These are phyloP conservation scores for Cottoperca gobio DNA, from an alignment of 2,797 vertebrate genomes.

Conservation along the genomic window DNA sequence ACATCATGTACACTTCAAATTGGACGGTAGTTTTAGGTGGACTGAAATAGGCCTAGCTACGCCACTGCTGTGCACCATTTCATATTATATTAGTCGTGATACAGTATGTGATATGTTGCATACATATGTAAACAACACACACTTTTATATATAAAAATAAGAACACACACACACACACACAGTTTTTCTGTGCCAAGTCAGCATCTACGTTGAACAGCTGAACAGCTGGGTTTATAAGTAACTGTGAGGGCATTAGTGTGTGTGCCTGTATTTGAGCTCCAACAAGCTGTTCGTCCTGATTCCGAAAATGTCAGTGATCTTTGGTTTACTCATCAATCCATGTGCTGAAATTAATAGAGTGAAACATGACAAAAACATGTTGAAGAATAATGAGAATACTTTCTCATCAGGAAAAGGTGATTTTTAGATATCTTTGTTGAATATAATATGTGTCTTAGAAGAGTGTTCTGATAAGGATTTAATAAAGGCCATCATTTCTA, in stretches of 20 bases:
- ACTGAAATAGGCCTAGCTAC: no score
- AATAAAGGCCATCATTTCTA: no score
- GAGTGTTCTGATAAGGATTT: no score
- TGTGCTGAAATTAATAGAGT: neutral
- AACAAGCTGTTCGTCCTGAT: neutral
- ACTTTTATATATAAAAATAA: neutral
- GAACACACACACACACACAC: neutral
- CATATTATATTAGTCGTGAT: no score
- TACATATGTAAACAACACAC: neutral
- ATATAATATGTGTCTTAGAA: neutral
- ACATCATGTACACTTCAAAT: no score
- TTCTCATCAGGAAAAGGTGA: neutral
- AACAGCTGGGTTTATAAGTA: conserved; percentile 39
- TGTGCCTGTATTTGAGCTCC: neutral
- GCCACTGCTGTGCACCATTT: no score
- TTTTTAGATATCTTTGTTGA: neutral
- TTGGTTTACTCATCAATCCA: conserved; percentile 20
- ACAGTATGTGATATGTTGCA: no score
- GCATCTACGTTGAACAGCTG: conserved; percentile 4
- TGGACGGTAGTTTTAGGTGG: no score
- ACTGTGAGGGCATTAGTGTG: neutral
- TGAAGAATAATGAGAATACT: conserved; percentile 1
- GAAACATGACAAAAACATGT: neutral
- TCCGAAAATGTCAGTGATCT: neutral
- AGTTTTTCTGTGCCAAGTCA: neutral